phyloP scores from a whole-genome alignment of 1,140 invertebrate species.

The Paraescarpia echinospica region DNA sequence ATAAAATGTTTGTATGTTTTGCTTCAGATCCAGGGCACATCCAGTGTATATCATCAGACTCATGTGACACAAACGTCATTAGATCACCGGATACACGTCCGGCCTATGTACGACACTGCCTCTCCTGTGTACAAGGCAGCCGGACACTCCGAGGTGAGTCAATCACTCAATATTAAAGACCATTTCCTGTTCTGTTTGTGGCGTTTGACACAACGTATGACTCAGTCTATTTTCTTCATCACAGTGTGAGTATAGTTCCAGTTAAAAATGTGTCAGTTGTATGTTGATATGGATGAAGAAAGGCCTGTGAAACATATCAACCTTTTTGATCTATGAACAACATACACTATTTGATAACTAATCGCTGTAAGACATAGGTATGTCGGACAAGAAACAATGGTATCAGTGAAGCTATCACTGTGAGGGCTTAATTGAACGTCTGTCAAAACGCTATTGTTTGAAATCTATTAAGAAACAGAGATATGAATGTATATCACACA shows the following conservation, averaged over 20 bases:
- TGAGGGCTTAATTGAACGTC: neutral
- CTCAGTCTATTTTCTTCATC: neutral
- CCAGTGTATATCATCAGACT: neutral
- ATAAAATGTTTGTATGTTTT: neutral
- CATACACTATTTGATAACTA: neutral
- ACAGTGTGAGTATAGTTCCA: neutral
- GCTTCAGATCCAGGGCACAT: neutral
- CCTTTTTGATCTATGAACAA: neutral
- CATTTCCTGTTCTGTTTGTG: neutral
- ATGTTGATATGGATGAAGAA: neutral
- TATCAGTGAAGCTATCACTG: neutral
- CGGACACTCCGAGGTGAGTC: neutral
- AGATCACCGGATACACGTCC: neutral
- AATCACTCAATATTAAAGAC: neutral
- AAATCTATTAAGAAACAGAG: neutral
- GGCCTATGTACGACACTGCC: neutral
- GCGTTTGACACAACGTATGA: neutral
- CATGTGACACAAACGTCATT: neutral
- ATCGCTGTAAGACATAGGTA: neutral
- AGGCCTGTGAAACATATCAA: neutral
- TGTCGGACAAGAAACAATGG: neutral
- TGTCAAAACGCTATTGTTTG: neutral
- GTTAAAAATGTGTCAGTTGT: neutral
- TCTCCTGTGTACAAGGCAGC: neutral
- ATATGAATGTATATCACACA: neutral